Base-by-base conservation (phyloP, 2,888 invertebrate genomes). In the Ametastegia equiseti region DNA sequence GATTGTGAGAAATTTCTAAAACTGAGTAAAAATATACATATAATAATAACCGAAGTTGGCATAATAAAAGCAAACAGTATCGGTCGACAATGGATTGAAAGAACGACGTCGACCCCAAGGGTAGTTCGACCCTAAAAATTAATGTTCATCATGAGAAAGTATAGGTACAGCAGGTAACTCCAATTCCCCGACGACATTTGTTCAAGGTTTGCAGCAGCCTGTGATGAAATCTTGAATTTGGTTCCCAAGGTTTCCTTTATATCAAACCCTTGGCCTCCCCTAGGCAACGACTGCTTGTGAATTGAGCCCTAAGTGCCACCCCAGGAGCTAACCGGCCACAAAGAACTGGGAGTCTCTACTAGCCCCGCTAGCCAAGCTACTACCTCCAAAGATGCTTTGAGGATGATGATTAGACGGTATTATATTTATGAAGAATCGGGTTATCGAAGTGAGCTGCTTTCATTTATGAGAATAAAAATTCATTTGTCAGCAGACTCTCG, bases 201-300 rank as follows among this genome's bases (percentile, higher is more conserved):
- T 75, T 77, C 57, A 23, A 65, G 57, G 65, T 27, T 77, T 39
- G 36, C n/a, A 87, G 87, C n/a, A 87, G 87, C 88, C 88, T 91
- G 91, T 91, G 91, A 91, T 91, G 91, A 90, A 90, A 91, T 91
- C 91, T 91, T 91, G 85, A 87, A 83, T 85, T 86, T 82, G 88
- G 91, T 91, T 91, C 91, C 91, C 91, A 91, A 91, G 90, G 91
- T 89, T 86, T 89, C 88, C 87, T 89, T 90, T 88, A 88, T 88
- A 87, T 86, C 84, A 82, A 83, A 86, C 86, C 87, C 89, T 42
- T 60, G n/a, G 84, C 86, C 85, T 89, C 89, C 89, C 89, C 88
- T n/a, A n/a, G n/a, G n/a, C n/a, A n/a, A 85, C 54, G 36, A 75
- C 45, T 71, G 36, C 75, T 36, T 54, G 33, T 75, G 75, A 75